phyloP scores from a whole-genome alignment of 1,140 invertebrate species.

The Lucilia sericata region DNA sequence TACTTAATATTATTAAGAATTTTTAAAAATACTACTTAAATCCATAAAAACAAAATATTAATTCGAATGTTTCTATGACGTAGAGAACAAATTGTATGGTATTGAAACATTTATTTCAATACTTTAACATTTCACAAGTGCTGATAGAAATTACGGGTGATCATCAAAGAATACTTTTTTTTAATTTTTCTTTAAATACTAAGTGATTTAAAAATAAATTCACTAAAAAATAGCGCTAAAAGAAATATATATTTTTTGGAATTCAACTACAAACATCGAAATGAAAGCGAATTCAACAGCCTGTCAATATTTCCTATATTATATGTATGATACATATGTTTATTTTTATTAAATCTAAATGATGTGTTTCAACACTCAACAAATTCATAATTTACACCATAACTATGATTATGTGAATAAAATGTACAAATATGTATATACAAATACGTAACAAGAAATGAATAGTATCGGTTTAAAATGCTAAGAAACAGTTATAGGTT shows the following conservation, averaged over 20 bases:
- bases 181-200: neutral
- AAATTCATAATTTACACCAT: neutral
- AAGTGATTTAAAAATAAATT: too few relatives aligned
- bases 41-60: neutral
- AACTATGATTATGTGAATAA: neutral
- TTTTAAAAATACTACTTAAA: neutral
- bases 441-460: neutral
- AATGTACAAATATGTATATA: slow-evolving; percentile 6
- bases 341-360: neutral
- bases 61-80: neutral
- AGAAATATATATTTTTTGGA: too few relatives aligned
- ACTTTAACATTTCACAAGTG: slow-evolving; percentile 37
- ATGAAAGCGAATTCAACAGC: too few relatives aligned
- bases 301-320: too few relatives aligned
- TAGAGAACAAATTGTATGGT: neutral
- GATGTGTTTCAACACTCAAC: neutral
- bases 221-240: neutral
- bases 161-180: slow-evolving; percentile 16
- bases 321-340: too few relatives aligned
- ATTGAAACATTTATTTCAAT: slow-evolving; percentile 23
- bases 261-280: too few relatives aligned
- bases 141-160: slow-evolving; percentile 34
- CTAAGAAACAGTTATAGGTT: neutral
- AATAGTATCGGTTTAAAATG: neutral
- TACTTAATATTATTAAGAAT: neutral